A percentile compares a stretch with the other conserved stretches of the same genome.
These are phyloP conservation scores for Zootermopsis nevadensis DNA, from an alignment of 2,888 invertebrate genomes.

Conservation along the genomic window DNA sequence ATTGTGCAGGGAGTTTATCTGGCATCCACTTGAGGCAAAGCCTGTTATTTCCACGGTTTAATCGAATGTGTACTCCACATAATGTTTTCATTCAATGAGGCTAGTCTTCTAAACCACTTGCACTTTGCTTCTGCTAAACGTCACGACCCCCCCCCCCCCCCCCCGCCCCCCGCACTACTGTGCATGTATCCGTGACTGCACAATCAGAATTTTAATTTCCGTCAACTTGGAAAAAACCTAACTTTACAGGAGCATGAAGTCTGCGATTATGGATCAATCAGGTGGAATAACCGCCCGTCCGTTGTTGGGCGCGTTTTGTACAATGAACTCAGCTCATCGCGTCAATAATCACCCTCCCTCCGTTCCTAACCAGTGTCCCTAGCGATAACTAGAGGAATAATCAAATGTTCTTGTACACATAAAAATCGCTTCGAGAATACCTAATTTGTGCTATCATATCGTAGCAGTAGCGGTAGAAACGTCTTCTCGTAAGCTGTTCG, in stretches of 20 bases:
- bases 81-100: no score
- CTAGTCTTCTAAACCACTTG: no score
- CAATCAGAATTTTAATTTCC: conserved; percentile 9
- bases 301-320: neutral
- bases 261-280: neutral
- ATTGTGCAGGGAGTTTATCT: no score
- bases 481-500: no score
- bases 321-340: neutral
- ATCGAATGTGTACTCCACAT: no score
- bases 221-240: neutral
- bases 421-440: neutral
- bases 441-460: neutral
- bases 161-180: no score
- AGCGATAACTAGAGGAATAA: neutral
- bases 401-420: neutral
- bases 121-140: no score
- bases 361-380: neutral
- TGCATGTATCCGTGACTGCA: neutral
- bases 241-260: neutral
- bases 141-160: no score
- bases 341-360: neutral
- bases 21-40: no score
- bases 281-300: neutral
- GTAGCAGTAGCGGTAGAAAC: neutral
- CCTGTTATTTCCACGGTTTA: no score